These are phyloP conservation scores for Phataginus tricuspis DNA, from an alignment of 2,797 vertebrate species.

Conservation along the genomic window DNA sequence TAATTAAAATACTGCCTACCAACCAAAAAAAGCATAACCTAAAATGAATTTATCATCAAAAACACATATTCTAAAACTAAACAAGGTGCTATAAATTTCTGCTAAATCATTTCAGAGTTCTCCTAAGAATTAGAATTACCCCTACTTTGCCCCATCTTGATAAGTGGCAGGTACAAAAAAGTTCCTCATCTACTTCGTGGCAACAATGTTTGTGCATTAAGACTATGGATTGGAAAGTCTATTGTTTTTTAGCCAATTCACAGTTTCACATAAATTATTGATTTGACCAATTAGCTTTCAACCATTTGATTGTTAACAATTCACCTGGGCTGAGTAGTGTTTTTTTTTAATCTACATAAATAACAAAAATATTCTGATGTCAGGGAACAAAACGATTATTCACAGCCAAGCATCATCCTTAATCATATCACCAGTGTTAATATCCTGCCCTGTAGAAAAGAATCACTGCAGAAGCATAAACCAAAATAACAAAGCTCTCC, in stretches of 20 bases:
- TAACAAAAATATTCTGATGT: not conserved
- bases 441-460: not conserved
- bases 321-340: not conserved
- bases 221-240: not conserved
- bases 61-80: not conserved
- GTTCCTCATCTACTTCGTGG: not conserved
- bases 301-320: not conserved
- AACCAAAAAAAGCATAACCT: not conserved
- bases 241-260: not conserved
- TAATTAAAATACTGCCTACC: not conserved
- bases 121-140: not conserved
- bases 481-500: not conserved
- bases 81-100: not conserved
- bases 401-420: not conserved
- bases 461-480: not conserved
- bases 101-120: not conserved
- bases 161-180: not conserved
- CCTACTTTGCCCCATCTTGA: not conserved
- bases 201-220: not conserved
- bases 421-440: not conserved
- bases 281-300: not conserved
- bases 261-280: not conserved
- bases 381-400: not conserved
- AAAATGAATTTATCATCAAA: not conserved
- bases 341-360: not conserved